phyloP scores from a whole-genome alignment of 2,888 invertebrate genomes.

The Buathra laborator region DNA sequence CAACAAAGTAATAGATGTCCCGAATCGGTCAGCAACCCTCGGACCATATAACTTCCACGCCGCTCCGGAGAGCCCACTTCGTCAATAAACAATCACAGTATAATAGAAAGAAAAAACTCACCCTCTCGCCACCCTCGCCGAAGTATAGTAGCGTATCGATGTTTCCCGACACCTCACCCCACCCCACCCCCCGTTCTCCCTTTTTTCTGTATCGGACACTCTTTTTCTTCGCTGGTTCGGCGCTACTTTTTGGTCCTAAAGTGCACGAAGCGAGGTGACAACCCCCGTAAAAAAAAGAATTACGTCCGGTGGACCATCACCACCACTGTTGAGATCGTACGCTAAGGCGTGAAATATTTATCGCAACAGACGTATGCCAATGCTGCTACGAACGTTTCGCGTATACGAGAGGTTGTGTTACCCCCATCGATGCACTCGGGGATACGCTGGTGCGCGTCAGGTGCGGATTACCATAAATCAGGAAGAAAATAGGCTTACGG shows the following conservation, averaged over 20 bases:
- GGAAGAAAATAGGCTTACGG: conserved; percentile 78
- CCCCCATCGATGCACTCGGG: conserved; percentile 30
- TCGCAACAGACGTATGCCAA: conserved; percentile 76
- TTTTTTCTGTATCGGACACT: conserved; percentile 18
- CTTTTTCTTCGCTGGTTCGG: conserved; percentile 38
- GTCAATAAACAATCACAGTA: conserved; percentile 85
- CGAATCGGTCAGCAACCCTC: conserved; percentile 68
- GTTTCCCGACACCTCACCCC: neutral
- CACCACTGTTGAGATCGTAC: conserved; percentile 68
- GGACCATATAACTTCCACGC: conserved; percentile 24
- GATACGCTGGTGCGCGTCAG: conserved; percentile 46
- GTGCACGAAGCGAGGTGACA: conserved; percentile 34
- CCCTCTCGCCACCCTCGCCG: conserved; percentile 50
- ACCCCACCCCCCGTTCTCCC: conserved; percentile 15
- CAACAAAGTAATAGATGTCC: conserved; percentile 85
- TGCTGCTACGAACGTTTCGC: neutral
- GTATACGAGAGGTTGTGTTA: conserved; percentile 35
- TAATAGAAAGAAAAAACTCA: conserved; percentile 80
- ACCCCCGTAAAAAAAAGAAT: conserved; percentile 37
- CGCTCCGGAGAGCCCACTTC: conserved; percentile 81
- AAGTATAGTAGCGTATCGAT: conserved; percentile 56
- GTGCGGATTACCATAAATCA: conserved; percentile 78
- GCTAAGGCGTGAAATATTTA: conserved; percentile 82
- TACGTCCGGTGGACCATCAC: conserved; percentile 49
- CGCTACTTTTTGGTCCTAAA: conserved; percentile 27